phyloP scores from a whole-genome alignment of 2,888 invertebrate species.

The Cheilosia soror region DNA sequence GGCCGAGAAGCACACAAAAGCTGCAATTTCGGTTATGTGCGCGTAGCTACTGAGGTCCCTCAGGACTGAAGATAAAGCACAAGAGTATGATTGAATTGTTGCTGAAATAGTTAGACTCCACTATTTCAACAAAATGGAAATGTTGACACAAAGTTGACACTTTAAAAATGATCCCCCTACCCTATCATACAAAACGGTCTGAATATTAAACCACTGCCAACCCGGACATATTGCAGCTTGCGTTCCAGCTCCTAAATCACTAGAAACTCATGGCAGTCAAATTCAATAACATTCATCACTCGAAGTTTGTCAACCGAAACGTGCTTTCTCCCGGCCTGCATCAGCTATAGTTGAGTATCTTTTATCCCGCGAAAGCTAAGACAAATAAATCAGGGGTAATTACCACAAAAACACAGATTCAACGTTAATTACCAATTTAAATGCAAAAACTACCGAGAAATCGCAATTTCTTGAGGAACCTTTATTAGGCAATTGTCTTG shows the following conservation, averaged over 20 bases:
- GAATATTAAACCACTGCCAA: too few relatives aligned
- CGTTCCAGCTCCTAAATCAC: background rate
- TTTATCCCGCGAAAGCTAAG: slow-evolving; percentile 7
- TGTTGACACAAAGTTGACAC: too few relatives aligned
- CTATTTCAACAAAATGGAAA: too few relatives aligned
- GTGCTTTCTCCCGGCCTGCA: background rate
- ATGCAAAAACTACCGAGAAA: slow-evolving; percentile 69
- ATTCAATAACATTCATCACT: slow-evolving; percentile 57
- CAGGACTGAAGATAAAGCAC: too few relatives aligned
- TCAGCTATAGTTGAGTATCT: slow-evolving; percentile 13
- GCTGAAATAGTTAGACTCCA: too few relatives aligned
- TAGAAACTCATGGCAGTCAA: slow-evolving; percentile 14
- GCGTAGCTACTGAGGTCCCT: too few relatives aligned
- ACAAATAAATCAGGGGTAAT: slow-evolving; percentile 70
- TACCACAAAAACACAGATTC: slow-evolving; percentile 70
- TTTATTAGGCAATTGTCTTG: slow-evolving; percentile 68
- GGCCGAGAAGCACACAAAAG: too few relatives aligned
- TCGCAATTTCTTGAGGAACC: slow-evolving; percentile 59
- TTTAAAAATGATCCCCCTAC: too few relatives aligned
- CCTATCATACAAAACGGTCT: too few relatives aligned
- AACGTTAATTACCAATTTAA: slow-evolving; percentile 73
- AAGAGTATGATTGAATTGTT: too few relatives aligned
- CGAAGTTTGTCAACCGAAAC: slow-evolving; percentile 34
- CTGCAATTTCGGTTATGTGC: too few relatives aligned
- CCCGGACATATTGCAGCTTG: too few relatives aligned